Evolutionary conservation across 2,797 vertebrate genomes (phyloP).

Genomic region (Halcyon chelicuti): DNA sequence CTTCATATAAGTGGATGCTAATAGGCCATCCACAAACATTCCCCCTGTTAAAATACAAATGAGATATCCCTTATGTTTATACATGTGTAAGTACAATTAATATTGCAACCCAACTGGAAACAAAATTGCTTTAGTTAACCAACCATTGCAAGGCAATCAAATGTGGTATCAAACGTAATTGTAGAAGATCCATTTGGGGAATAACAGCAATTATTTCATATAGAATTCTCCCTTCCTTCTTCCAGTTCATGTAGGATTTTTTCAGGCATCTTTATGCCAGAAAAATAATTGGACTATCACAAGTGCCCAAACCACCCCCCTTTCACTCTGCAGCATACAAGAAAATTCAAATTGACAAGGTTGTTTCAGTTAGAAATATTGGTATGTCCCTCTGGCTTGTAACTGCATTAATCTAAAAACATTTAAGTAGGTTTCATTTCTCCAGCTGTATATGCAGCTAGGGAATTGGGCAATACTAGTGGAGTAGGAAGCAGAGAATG

Average conservation of each 20-base stretch:
- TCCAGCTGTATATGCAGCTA: background rate
- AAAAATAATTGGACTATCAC: conserved; percentile 57
- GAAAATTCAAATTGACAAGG: conserved; percentile 23
- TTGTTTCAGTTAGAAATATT: conserved; percentile 59
- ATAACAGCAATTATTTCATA: conserved; percentile 74
- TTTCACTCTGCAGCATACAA: background rate
- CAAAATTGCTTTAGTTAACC: conserved; percentile 81
- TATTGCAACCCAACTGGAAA: conserved; percentile 64
- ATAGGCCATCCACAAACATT: conserved; percentile 53
- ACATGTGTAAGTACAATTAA: conserved; percentile 79
- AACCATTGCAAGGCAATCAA: conserved; percentile 79
- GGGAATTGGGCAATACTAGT: background rate
- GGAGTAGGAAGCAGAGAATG: background rate
- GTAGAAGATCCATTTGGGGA: conserved; percentile 70
- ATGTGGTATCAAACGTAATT: conserved; percentile 73
- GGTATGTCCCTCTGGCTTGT: conserved; percentile 50
- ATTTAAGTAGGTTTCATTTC: background rate
- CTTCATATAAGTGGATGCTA: conserved; percentile 53
- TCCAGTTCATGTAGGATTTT: background rate
- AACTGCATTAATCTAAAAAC: conserved; percentile 21
- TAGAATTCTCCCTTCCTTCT: conserved; percentile 38
- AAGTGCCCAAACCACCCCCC: conserved; percentile 12
- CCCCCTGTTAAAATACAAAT: conserved; percentile 71
- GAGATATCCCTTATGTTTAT: conserved; percentile 71
- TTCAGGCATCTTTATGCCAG: background rate